A percentile compares a stretch with the other conserved stretches of the same genome.
Conservation (phyloP, 2,888 invertebrate genomes). For the Eumacrocentrus americanus region DNA sequence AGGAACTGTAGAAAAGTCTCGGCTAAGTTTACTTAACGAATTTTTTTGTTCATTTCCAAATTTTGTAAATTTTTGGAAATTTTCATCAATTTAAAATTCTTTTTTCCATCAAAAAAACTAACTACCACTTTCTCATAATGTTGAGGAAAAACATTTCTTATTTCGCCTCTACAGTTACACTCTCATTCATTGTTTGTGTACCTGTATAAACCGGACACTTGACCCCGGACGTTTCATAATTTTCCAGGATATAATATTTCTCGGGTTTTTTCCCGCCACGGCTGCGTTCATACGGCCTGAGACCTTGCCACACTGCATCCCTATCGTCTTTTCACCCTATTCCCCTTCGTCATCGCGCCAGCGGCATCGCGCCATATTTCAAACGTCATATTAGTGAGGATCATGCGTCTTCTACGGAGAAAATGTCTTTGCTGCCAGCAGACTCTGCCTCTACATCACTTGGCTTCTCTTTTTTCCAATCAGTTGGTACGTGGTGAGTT, state of each 20-base stretch:
- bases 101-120: too few relatives aligned
- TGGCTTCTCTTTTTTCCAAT: slow-evolving; percentile 23
- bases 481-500: slow-evolving; percentile 29
- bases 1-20: too few relatives aligned
- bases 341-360: slow-evolving; percentile 25
- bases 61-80: not conserved
- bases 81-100: not conserved
- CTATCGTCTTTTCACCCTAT: slow-evolving; percentile 12
- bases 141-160: too few relatives aligned
- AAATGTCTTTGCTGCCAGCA: slow-evolving; percentile 52
- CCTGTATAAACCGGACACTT: not conserved
- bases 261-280: not conserved
- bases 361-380: slow-evolving; percentile 49
- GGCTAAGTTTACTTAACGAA: too few relatives aligned
- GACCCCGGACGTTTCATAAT: not conserved
- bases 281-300: not conserved
- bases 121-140: too few relatives aligned
- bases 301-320: not conserved
- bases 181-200: slow-evolving; percentile 14
- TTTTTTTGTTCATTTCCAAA: not conserved
- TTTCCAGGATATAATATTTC: not conserved
- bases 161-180: slow-evolving; percentile 14
- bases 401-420: slow-evolving; percentile 54
- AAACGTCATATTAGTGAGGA: slow-evolving; percentile 56
- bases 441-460: slow-evolving; percentile 49